Evolutionary conservation across 2,797 vertebrate genomes (phyloP).

Genomic region (Enteromius radiatus): DNA sequence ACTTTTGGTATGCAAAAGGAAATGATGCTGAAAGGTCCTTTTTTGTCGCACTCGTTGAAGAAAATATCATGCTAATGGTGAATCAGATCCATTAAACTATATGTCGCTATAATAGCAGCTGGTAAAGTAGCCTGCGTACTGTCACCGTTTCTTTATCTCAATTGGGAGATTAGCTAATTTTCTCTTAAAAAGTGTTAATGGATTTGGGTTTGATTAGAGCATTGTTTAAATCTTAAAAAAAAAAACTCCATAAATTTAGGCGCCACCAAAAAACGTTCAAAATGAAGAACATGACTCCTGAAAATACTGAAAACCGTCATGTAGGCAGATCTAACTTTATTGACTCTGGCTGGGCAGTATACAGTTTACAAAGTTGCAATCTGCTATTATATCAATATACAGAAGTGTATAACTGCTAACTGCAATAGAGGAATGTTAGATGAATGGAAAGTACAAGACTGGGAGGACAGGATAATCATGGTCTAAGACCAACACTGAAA

Average conservation of each 20-base stretch:
- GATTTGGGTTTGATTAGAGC: slow-evolving; percentile 50
- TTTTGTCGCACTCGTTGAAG: slow-evolving; percentile 70
- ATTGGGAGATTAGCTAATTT: slow-evolving; percentile 73
- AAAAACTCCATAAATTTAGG: not conserved
- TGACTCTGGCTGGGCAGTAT: not conserved
- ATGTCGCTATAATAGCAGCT: slow-evolving; percentile 74
- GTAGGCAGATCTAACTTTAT: not conserved
- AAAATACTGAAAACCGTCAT: not conserved
- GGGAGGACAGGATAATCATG: not conserved
- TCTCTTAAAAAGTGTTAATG: slow-evolving; percentile 66
- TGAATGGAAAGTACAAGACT: not conserved
- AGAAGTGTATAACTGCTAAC: not conserved
- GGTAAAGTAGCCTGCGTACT: slow-evolving; percentile 72
- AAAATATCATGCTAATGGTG: slow-evolving; percentile 83
- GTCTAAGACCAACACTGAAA: not conserved
- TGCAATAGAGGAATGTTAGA: not conserved
- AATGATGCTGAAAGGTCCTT: slow-evolving; percentile 76
- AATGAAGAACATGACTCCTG: not conserved
- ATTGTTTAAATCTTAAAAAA: slow-evolving; percentile 1
- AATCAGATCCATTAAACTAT: slow-evolving; percentile 81
- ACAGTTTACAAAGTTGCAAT: not conserved
- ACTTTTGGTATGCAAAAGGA: slow-evolving; percentile 82
- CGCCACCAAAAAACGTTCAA: not conserved
- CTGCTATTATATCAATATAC: not conserved
- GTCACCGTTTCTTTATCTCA: slow-evolving; percentile 74